phyloP scores from a whole-genome alignment of 2,113 vertebrate genomes.

The Alligator sinensis region DNA sequence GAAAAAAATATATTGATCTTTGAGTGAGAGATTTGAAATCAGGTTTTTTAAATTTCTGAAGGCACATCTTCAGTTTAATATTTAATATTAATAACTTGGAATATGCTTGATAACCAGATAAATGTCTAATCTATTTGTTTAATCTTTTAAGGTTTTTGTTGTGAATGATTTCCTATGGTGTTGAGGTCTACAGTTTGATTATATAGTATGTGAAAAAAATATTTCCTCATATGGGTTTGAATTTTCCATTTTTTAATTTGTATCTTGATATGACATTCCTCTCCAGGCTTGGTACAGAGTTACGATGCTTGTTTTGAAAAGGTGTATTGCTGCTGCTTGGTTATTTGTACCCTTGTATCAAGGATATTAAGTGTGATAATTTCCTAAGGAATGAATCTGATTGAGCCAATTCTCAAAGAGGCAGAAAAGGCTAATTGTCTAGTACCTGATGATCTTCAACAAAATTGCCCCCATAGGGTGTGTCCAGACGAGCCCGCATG shows the following conservation, averaged over 20 bases:
- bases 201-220: background rate
- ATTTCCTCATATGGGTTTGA: background rate
- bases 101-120: background rate
- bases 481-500: no score
- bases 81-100: background rate
- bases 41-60: background rate
- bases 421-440: background rate
- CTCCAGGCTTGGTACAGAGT: background rate
- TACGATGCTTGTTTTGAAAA: background rate
- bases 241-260: slow-evolving; percentile 24
- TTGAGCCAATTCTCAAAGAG: slow-evolving; percentile 30
- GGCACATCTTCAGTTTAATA: background rate
- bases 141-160: background rate
- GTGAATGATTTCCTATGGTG: background rate
- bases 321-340: accelerated
- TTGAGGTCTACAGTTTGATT: slow-evolving; percentile 11
- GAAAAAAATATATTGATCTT: background rate
- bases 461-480: background rate
- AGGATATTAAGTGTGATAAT: background rate
- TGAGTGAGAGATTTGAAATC: background rate
- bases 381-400: slow-evolving; percentile 39
- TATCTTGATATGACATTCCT: background rate
- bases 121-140: background rate
- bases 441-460: slow-evolving; percentile 52
- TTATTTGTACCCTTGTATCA: background rate